These are phyloP conservation scores for Eclectus roratus DNA, from an alignment of 2,113 vertebrate genomes.

Conservation along the genomic window DNA sequence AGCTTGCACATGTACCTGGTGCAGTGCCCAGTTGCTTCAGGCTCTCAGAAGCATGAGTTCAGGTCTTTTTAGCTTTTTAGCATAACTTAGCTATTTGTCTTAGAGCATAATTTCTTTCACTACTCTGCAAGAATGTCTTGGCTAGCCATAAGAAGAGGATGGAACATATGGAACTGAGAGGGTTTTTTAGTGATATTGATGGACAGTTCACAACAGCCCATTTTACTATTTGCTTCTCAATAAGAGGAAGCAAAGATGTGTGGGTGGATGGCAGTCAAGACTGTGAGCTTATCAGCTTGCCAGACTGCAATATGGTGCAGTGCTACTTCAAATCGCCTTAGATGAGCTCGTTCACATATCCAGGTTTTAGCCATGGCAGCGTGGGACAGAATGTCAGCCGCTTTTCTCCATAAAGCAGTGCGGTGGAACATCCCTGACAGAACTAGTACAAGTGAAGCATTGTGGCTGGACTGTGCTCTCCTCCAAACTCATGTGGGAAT, in stretches of 20 bases:
- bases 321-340: background rate
- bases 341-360: background rate
- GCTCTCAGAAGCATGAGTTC: background rate
- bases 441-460: background rate
- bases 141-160: background rate
- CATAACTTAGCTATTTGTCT: background rate
- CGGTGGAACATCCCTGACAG: background rate
- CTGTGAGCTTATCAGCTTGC: constrained; percentile 3
- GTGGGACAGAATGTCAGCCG: background rate
- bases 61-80: background rate
- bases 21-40: background rate
- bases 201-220: constrained; percentile 15
- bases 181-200: constrained; percentile 12
- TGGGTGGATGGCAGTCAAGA: constrained; percentile 41
- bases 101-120: background rate
- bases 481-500: background rate
- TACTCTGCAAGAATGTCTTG: background rate
- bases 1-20: background rate
- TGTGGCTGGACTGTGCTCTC: background rate
- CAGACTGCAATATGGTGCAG: background rate
- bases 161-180: background rate
- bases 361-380: background rate
- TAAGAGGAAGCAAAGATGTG: constrained; percentile 22
- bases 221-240: constrained; percentile 34
- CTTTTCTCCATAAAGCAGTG: background rate